Conservation (phyloP, 2,888 invertebrate genomes). For the Acrobasis consociella region DNA sequence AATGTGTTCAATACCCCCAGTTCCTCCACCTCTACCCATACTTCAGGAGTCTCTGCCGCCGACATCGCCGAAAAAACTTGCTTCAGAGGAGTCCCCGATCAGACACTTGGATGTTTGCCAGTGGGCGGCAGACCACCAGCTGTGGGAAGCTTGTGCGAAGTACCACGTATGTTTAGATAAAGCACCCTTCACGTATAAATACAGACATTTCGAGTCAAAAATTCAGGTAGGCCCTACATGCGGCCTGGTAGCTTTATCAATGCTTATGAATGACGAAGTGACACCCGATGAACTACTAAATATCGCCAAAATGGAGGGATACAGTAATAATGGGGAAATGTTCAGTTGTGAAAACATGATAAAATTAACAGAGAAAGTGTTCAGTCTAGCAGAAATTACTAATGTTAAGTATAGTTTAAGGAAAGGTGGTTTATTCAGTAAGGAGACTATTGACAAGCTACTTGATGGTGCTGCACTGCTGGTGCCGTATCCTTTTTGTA, state of each 20-base stretch:
- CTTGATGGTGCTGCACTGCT: slow-evolving; percentile 82
- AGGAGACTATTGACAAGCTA: slow-evolving; percentile 76
- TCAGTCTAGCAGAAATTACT: slow-evolving; percentile 68
- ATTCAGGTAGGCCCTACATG: slow-evolving; percentile 88
- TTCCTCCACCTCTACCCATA: slow-evolving; percentile 47
- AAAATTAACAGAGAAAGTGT: slow-evolving; percentile 81
- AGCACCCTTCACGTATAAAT: slow-evolving; percentile 75
- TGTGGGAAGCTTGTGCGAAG: slow-evolving; percentile 82
- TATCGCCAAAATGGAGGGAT: slow-evolving; percentile 84
- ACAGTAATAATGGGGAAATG: slow-evolving; percentile 94
- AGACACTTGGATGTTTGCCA: slow-evolving; percentile 64
- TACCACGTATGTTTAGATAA: slow-evolving; percentile 75
- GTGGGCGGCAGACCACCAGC: slow-evolving; percentile 82
- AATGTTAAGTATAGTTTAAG: slow-evolving; percentile 64
- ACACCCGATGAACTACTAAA: slow-evolving; percentile 83
- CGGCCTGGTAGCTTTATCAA: slow-evolving; percentile 93
- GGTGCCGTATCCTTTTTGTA: slow-evolving; percentile 84
- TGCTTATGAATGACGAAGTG: slow-evolving; percentile 85
- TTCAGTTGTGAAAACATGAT: slow-evolving; percentile 89
- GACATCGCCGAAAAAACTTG: slow-evolving; percentile 27
- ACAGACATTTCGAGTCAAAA: slow-evolving; percentile 63
- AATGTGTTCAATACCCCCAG: slow-evolving; percentile 68
- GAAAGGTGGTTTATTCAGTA: slow-evolving; percentile 69
- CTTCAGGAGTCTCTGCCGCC: slow-evolving; percentile 32
- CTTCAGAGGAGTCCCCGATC: slow-evolving; percentile 28